phyloP scores from a whole-genome alignment of 1,140 invertebrate species.

The Panagrolaimus sp. region DNA sequence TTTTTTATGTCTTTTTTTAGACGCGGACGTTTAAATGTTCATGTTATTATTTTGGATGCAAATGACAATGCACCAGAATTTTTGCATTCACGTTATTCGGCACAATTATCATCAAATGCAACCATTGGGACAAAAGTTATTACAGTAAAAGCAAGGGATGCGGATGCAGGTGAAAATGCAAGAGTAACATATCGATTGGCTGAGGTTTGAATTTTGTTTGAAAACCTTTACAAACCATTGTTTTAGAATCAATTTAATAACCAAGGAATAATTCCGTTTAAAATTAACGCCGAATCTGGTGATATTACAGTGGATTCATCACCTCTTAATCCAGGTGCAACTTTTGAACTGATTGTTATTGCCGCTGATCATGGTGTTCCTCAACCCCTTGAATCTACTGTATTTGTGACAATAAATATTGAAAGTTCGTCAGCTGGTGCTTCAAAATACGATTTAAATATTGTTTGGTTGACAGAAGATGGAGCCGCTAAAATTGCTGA shows the following conservation, averaged over 20 bases:
- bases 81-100: conserved; percentile 80
- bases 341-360: conserved; percentile 38
- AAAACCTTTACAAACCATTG: background rate
- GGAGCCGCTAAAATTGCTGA: conserved; percentile 39
- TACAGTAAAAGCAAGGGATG: conserved; percentile 77
- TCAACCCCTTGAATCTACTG: conserved; percentile 80
- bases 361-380: conserved; percentile 59
- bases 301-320: conserved; percentile 64
- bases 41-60: conserved; percentile 80
- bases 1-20: conserved; percentile 20
- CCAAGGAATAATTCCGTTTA: conserved; percentile 63
- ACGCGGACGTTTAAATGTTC: conserved; percentile 74
- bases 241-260: conserved; percentile 13
- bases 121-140: conserved; percentile 77
- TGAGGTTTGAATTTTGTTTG: conserved; percentile 32
- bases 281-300: conserved; percentile 76
- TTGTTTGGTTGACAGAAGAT: conserved; percentile 51
- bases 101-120: conserved; percentile 77
- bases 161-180: conserved; percentile 77
- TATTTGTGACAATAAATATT: conserved; percentile 84
- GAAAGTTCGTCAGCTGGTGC: background rate
- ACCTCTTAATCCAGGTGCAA: conserved; percentile 14
- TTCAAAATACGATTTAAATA: conserved; percentile 19
- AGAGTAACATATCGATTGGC: conserved; percentile 77
- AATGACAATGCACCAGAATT: conserved; percentile 94